A percentile compares a stretch with the other conserved stretches of the same genome.
These are phyloP conservation scores for Mystacornis crossleyi DNA, from an alignment of 2,113 vertebrate genomes.

Conservation along the genomic window DNA sequence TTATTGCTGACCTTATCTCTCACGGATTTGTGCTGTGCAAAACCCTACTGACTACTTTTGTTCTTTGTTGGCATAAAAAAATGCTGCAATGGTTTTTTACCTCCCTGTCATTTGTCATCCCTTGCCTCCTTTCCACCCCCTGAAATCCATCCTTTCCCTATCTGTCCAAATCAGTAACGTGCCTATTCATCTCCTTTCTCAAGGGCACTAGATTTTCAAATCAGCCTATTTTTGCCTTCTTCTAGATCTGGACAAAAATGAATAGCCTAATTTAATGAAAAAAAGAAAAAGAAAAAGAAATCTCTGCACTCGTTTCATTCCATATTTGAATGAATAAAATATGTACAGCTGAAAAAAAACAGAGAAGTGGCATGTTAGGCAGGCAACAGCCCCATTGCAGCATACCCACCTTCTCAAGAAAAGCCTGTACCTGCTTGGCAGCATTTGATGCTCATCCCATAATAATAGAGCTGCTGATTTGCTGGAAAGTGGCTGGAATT, in stretches of 20 bases:
- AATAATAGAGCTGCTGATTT: background rate
- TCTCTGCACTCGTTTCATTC: background rate
- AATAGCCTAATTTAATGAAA: background rate
- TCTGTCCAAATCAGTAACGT: slow-evolving; percentile 25
- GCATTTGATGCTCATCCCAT: background rate
- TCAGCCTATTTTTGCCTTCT: background rate
- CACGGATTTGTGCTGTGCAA: background rate
- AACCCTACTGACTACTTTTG: background rate
- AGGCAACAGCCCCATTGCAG: background rate
- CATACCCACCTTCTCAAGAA: background rate
- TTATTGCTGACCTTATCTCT: slow-evolving; percentile 4
- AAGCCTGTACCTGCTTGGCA: background rate
- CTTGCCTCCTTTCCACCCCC: background rate
- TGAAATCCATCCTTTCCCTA: slow-evolving; percentile 5
- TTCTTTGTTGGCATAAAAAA: slow-evolving; percentile 26
- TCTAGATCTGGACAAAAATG: background rate
- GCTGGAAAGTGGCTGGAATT: background rate
- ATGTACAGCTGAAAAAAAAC: rapidly evolving
- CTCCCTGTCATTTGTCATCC: slow-evolving; percentile 29
- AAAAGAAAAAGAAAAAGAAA: background rate
- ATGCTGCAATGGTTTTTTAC: background rate
- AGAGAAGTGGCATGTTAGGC: rapidly evolving
- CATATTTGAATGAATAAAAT: background rate
- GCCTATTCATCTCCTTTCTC: slow-evolving; percentile 40
- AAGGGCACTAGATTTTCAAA: slow-evolving; percentile 17